Conservation (phyloP, 2,113 vertebrate genomes). For the Alethe castanea region DNA sequence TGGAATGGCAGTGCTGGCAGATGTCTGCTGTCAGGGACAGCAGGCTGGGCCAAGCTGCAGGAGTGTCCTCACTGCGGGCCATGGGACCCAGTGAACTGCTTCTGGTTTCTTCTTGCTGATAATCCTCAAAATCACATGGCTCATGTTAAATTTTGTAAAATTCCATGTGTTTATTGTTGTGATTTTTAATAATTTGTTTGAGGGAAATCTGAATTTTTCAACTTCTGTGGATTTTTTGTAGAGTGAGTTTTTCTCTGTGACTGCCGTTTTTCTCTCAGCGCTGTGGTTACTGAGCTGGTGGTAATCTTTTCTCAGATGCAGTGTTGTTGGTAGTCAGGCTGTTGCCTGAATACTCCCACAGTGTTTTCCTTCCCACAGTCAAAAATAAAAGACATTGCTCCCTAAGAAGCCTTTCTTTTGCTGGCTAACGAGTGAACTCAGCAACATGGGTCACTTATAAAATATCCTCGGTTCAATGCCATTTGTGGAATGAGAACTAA, state of each 20-base stretch:
- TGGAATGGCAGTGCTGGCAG: background rate
- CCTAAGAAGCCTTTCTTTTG: conserved; percentile 8
- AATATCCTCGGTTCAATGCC: background rate
- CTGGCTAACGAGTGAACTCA: background rate
- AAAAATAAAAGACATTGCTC: background rate
- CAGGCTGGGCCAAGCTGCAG: background rate
- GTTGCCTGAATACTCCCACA: conserved; percentile 1
- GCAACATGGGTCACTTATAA: background rate
- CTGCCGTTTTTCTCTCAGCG: background rate
- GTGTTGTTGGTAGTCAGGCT: conserved; percentile 1
- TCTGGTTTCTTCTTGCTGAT: background rate
- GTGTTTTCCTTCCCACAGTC: conserved; percentile 33
- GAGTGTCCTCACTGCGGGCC: accelerated
- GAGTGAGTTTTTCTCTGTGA: background rate
- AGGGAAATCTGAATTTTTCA: background rate
- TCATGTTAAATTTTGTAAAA: background rate
- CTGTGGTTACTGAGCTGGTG: background rate
- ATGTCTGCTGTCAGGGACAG: background rate
- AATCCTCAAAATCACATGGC: background rate
- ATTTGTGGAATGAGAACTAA: background rate
- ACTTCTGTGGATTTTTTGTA: background rate
- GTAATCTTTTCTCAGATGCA: background rate
- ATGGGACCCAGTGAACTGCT: accelerated
- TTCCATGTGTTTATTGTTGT: background rate
- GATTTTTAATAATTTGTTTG: background rate